Evolutionary conservation across 1,140 invertebrate species (phyloP), one percentile per base, ranked within the genome.

Genomic region (Drosophila ananassae): DNA sequence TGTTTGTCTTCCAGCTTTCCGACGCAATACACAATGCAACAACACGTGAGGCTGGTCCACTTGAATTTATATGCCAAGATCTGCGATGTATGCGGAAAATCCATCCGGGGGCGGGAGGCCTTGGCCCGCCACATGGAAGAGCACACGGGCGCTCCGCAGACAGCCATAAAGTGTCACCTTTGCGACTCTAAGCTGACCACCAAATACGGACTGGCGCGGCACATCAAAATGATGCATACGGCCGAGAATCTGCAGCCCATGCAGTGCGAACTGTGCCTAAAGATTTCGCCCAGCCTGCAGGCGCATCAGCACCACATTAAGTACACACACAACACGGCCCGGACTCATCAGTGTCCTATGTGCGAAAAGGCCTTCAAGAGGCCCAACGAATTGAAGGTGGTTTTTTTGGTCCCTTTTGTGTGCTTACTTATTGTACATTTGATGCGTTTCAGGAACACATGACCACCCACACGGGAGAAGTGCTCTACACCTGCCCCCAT

Each of bases 51-150:
- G 21, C 46, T 76, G 22, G 84, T 89, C 10, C 90, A 91, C 41
- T 50, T 89, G 21, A 79, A 89, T 25, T 63, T 77, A 13, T 90
- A 90, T 54, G 77, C 80, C 17, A 90, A 90, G 58, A 90, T 91
- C 17, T 91, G 90, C 39, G 90, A 91, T 25, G 78, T 91, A 9
- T 91, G 90, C 6, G 90, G 90, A 1, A 91, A 91, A 46, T 77
- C 84, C 1, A 71, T 91, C 28, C 62, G 73, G 0, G 81, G 85
- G 0, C 59, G 72, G 0, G 79, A 82, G 21, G 78, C 78, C 3
- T 57, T 91, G 39, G 68, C 17, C 13, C 67, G 89, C 1, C 90
- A 91, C 58, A 85, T 89, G 87, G 55, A 81, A 56, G 84, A 90
- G 34, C 84, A 90, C 41, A 63, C 72, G 6, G 77, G 79, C 1